phyloP scores from a whole-genome alignment of 2,113 vertebrate species.

The Asarcornis scutulata region DNA sequence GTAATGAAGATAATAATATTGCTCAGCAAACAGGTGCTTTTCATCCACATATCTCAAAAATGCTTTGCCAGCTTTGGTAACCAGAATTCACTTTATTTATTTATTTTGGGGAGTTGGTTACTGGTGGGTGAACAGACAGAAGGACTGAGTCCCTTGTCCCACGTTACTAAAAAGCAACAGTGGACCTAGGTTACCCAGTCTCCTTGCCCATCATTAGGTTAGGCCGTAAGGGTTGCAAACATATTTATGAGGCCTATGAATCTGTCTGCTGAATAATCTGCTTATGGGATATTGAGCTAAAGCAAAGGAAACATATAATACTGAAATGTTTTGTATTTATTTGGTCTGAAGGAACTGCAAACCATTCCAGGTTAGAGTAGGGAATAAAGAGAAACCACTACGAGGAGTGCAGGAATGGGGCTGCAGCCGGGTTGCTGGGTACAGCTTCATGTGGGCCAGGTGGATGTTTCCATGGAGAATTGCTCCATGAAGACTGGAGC shows the following conservation, averaged over 20 bases:
- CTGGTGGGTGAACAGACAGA: not conserved
- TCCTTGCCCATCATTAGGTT: not conserved
- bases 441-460: not conserved
- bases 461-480: not conserved
- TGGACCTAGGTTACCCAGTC: not conserved
- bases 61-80: not conserved
- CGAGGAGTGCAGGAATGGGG: not conserved
- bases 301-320: not conserved
- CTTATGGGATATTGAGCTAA: not conserved
- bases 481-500: not conserved
- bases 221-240: not conserved
- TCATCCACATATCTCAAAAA: constrained; percentile 21
- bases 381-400: not conserved
- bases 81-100: constrained; percentile 45
- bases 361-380: not conserved
- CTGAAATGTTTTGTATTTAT: not conserved
- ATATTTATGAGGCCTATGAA: not conserved
- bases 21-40: constrained; percentile 28
- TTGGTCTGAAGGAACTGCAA: not conserved
- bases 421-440: not conserved
- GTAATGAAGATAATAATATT: constrained; percentile 37
- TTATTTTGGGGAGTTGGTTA: not conserved
- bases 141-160: not conserved
- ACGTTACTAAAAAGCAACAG: not conserved
- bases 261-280: not conserved